Conservation (phyloP, 2,113 vertebrate species). For the Oreochromis tanganicae region DNA sequence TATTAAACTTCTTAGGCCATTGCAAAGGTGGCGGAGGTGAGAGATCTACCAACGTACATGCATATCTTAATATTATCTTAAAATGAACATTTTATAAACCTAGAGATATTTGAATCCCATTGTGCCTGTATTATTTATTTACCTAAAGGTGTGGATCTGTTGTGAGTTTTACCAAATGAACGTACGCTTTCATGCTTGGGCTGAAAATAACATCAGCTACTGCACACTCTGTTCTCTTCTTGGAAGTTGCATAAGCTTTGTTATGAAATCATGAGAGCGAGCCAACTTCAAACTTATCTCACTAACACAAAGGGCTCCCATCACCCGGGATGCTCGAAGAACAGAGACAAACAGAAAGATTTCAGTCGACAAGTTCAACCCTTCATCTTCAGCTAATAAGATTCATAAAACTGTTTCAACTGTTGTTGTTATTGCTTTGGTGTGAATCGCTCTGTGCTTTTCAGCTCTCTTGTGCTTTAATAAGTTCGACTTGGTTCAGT, state of each 20-base stretch:
- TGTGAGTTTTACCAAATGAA: neutral
- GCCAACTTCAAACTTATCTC: constrained; percentile 47
- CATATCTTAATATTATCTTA: neutral
- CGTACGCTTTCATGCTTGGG: neutral
- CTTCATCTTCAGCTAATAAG: constrained; percentile 1
- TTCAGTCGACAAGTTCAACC: neutral
- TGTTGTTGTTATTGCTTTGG: constrained; percentile 36
- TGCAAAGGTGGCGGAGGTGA: neutral
- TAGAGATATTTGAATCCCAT: neutral
- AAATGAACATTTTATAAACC: neutral
- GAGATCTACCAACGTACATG: accelerated
- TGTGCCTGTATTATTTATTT: neutral
- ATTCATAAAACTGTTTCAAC: neutral
- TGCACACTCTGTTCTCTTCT: neutral
- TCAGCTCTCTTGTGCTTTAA: constrained; percentile 6
- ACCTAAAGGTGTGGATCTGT: neutral
- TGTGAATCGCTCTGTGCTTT: constrained; percentile 27
- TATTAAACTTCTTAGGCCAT: accelerated
- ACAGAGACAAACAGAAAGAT: neutral
- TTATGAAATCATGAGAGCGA: constrained; percentile 45
- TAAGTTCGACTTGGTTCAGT: neutral
- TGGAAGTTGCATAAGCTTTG: constrained; percentile 55
- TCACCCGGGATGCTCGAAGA: neutral
- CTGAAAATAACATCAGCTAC: constrained; percentile 14
- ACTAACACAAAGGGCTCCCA: constrained; percentile 13